phyloP scores from a whole-genome alignment of 2,113 vertebrate genomes.

The Edolisoma coerulescens region DNA sequence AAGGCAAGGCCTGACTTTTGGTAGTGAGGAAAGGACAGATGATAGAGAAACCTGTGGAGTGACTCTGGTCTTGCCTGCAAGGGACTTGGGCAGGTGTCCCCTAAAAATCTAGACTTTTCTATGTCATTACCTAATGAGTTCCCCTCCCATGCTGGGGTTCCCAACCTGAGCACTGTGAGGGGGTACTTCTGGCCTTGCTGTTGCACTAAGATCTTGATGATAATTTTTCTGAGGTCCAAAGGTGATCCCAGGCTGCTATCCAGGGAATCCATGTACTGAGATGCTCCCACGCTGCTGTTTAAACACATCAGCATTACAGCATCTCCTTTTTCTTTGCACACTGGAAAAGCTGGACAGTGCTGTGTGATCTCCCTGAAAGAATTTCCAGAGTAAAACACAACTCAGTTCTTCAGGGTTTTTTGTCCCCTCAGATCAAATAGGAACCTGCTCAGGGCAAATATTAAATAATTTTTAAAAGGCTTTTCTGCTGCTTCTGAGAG shows the following conservation, averaged over 20 bases:
- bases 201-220: fast-evolving
- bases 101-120: not conserved
- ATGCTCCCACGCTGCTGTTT: not conserved
- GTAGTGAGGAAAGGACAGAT: not conserved
- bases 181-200: not conserved
- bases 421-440: not conserved
- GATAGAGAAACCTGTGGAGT: not conserved
- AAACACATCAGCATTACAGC: not conserved
- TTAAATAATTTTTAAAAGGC: not conserved
- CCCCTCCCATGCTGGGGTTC: not conserved
- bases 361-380: not conserved
- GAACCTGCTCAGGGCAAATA: not conserved
- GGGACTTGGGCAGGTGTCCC: not conserved
- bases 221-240: not conserved
- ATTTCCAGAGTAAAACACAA: not conserved
- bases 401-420: not conserved
- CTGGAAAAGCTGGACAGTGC: not conserved
- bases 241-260: not conserved
- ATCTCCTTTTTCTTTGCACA: not conserved
- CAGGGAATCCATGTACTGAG: not conserved
- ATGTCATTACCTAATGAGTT: not conserved
- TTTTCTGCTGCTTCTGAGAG: not conserved
- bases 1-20: not conserved
- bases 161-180: not conserved
- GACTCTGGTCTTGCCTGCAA: not conserved